These are phyloP conservation scores for Oxyscelio sp. DNA, from an alignment of 2,888 invertebrate genomes.

Conservation along the genomic window DNA sequence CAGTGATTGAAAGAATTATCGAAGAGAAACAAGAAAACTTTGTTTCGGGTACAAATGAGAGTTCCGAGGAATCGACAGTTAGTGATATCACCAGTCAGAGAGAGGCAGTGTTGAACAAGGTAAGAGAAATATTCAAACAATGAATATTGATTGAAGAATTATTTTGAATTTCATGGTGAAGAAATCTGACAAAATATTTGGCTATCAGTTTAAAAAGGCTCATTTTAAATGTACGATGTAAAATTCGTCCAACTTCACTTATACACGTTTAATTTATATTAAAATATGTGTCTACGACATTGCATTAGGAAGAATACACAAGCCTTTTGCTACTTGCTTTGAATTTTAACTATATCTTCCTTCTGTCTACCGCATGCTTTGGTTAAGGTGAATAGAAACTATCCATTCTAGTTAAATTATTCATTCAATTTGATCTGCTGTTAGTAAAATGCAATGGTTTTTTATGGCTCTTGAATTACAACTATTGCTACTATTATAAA, in stretches of 20 bases:
- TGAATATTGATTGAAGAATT: neutral
- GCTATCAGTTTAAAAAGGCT: too few species aligned
- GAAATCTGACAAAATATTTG: neutral
- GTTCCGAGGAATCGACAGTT: conserved; percentile 43
- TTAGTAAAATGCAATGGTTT: too few species aligned
- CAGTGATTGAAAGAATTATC: conserved; percentile 78
- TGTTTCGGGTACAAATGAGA: conserved; percentile 37
- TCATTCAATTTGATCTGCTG: conserved; percentile 24
- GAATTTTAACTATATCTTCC: neutral
- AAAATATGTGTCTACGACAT: neutral
- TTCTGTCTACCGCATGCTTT: neutral
- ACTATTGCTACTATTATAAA: too few species aligned
- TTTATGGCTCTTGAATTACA: conserved; percentile 1
- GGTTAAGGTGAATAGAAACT: conserved; percentile 7
- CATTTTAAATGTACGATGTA: too few species aligned
- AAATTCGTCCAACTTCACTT: neutral
- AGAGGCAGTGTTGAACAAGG: conserved; percentile 84
- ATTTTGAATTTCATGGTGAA: conserved; percentile 1
- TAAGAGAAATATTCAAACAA: conserved; percentile 71
- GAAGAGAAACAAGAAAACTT: conserved; percentile 80
- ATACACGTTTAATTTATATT: neutral
- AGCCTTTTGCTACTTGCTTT: neutral
- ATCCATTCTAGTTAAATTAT: conserved; percentile 5
- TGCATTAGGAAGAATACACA: neutral
- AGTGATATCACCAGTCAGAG: conserved; percentile 74